Evolutionary conservation across 2,888 invertebrate genomes (phyloP), one percentile per base, ranked within the genome.

Genomic region (Deilephila elpenor): DNA sequence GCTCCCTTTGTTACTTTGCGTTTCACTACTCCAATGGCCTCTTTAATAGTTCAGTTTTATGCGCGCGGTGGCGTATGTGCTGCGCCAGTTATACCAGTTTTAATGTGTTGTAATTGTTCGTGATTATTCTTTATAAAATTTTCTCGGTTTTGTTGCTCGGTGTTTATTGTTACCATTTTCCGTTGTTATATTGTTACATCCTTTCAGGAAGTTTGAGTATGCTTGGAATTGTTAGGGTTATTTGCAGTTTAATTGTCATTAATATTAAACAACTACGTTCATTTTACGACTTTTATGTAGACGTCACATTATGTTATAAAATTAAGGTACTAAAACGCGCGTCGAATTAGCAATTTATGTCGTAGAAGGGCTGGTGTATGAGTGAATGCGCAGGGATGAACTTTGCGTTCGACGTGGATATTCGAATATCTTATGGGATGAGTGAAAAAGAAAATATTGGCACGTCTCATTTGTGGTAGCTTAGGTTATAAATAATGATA

Each of bases 1-100:
- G 85, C 84, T 87, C 84, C 84, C 89, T 89, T 89, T 89, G 88
- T 88, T 84, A 85, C 84, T 67, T 67, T 88, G 85, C 84, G 83
- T 86, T 85, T 81, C 83, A 82, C 84, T 85, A 83, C 85, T 85
- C 83, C 81, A 86, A 84, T 86, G 83, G 83, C 83, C 87, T 82
- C 80, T 84, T 86, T 84, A 86, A 85, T 85, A 83, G 86, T 83
- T 79, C 79, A 84, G 85, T 83, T 86, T 83, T 82, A 80, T 82
- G 82, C 81, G 78, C 78, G 77, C 80, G 76, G 76, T 81, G 77
- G 79, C 78, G 76, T 77, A 78, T 76, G 77, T 73, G 70, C 44
- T 73, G 70, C 62, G 53, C 77, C 78, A 72, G 74, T 78, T 81
- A 79, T 75, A 19, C 70, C 70, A 76, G 71, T 72, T 79, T 73